phyloP scores from a whole-genome alignment of 2,113 vertebrate species.

The Bettongia penicillata region DNA sequence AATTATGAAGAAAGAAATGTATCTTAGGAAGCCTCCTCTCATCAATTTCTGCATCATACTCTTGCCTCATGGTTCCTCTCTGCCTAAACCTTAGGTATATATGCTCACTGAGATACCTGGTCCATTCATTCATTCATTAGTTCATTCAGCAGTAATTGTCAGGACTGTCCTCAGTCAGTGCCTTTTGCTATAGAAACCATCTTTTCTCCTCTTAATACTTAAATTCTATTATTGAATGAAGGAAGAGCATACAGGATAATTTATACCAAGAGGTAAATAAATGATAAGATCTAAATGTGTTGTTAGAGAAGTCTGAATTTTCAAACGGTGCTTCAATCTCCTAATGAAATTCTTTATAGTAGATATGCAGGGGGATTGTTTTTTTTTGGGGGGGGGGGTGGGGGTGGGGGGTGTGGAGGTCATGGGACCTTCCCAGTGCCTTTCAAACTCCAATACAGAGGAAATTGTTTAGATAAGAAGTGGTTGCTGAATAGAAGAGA shows the following conservation, averaged over 20 bases:
- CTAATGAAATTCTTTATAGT: neutral
- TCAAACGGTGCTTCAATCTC: slow-evolving; percentile 7
- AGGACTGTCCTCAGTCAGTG: neutral
- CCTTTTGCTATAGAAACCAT: neutral
- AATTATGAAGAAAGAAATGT: neutral
- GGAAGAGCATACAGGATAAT: neutral
- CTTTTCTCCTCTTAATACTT: neutral
- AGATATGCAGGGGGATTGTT: neutral
- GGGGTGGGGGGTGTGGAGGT: neutral
- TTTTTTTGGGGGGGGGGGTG: no score
- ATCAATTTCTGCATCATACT: neutral
- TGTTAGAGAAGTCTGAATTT: neutral
- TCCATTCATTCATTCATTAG: neutral
- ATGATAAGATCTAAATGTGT: neutral
- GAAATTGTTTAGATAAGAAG: neutral
- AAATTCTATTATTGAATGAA: neutral
- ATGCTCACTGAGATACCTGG: neutral
- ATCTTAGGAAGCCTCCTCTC: neutral
- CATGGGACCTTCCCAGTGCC: neutral
- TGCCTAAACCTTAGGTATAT: neutral
- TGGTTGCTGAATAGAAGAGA: neutral
- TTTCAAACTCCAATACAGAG: neutral
- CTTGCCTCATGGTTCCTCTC: neutral
- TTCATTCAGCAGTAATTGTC: neutral
- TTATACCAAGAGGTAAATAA: neutral